A percentile compares a stretch with the other conserved stretches of the same genome.
Conservation (phyloP, 2,113 vertebrate genomes). For the Aix galericulata region DNA sequence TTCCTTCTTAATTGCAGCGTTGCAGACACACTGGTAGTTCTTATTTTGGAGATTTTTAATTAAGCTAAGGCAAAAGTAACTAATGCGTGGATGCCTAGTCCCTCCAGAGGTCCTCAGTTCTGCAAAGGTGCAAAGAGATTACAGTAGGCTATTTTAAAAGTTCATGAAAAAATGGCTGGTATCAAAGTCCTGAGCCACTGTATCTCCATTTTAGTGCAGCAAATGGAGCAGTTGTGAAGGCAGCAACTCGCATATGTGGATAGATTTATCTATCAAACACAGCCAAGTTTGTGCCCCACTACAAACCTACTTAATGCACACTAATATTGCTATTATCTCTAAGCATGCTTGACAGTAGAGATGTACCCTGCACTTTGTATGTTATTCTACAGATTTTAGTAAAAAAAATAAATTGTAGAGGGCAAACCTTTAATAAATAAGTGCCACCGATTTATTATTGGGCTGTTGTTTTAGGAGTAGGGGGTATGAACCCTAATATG, state of each 20-base stretch:
- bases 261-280: not conserved
- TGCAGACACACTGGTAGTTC: slow-evolving; percentile 11
- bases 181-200: not conserved
- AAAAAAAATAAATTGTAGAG: not conserved
- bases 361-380: fast-evolving
- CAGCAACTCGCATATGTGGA: fast-evolving
- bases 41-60: slow-evolving; percentile 55
- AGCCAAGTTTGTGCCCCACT: not conserved
- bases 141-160: not conserved
- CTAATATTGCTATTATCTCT: not conserved
- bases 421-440: not conserved
- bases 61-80: slow-evolving; percentile 27
- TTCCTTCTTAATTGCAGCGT: slow-evolving; percentile 42
- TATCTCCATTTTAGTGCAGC: not conserved
- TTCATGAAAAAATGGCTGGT: not conserved
- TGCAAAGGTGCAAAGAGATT: slow-evolving; percentile 5
- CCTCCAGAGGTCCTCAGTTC: slow-evolving; percentile 70
- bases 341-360: fast-evolving
- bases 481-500: not conserved
- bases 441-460: fast-evolving
- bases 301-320: fast-evolving
- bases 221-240: not conserved
- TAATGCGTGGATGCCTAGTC: slow-evolving; percentile 54
- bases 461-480: not conserved
- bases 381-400: not conserved